Base-by-base conservation (phyloP, 2,113 vertebrate genomes). In the Xiphias gladius region DNA sequence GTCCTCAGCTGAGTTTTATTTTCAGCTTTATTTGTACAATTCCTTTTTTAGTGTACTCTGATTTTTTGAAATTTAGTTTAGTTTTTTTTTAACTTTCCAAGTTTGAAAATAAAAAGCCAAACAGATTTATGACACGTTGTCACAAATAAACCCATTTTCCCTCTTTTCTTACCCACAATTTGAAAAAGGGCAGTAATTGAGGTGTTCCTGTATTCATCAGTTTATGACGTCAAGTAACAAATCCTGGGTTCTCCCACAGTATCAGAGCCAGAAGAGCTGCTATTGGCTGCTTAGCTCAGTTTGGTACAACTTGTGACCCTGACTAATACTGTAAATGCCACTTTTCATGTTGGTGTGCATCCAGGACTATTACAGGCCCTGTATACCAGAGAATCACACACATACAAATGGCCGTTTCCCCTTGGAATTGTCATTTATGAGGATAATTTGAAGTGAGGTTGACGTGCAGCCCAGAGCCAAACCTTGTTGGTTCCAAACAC, bases 361-460 rank as follows among this genome's bases (percentile, higher is more conserved):
- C 82, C 88, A 88, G 72, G 50, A 63, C 70, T 69, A 58, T 80
- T 91, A 83, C 70, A 83, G 48, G 35, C 69, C 64, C 28, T 64
- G 4, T 83, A 74, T 80, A 80, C 67, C 81, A 65, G 63, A 87
- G 81, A 81, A 90, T 92, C 86, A 80, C 87, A 79, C 77, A 82
- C 88, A 84, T 85, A 91, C 82, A 87, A 91, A 91, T 79, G 83
- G 75, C 79, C 74, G 62, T 91, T 94, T 95, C 88, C 85, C 84
- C 55, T 91, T 67, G 86, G 89, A 92, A 91, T 83, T 87, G 86
- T 90, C 58, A 63, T 92, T 94, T 94, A 95, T 94, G 89, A 93
- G 92, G 86, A 92, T 94, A 91, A 94, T 95, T 95, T 93, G 83
- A 90, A 93, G 87, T 83, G 89, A 91, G 91, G 90, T 91, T 91